Conservation (phyloP, 2,888 invertebrate species). For the Pecten maximus region DNA sequence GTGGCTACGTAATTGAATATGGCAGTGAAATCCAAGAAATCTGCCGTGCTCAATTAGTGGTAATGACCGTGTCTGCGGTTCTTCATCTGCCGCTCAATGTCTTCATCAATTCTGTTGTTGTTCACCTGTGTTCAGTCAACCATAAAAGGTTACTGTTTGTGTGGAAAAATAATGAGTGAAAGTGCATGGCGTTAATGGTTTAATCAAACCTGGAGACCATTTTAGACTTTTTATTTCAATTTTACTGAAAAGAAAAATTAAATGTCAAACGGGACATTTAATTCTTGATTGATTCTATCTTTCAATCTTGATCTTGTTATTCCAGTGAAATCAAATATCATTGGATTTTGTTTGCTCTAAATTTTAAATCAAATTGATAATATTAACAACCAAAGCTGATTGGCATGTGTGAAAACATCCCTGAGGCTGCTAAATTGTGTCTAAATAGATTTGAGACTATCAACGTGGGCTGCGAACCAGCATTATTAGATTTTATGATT, state of each 20-base stretch:
- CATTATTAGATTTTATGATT: background rate
- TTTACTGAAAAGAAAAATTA: constrained; percentile 28
- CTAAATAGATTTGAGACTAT: background rate
- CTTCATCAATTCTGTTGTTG: background rate
- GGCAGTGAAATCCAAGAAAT: no score
- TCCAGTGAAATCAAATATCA: background rate
- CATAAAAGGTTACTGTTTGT: background rate
- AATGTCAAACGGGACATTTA: background rate
- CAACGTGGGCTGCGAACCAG: background rate
- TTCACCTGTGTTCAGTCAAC: background rate
- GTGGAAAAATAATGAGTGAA: background rate
- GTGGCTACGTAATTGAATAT: no score
- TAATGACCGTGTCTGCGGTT: no score
- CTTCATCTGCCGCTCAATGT: no score
- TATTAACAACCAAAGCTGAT: background rate
- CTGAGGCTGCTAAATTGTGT: background rate
- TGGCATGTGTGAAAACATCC: background rate
- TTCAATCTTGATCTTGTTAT: background rate
- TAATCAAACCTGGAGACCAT: background rate
- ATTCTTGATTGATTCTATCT: background rate
- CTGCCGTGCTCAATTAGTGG: no score
- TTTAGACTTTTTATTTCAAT: background rate
- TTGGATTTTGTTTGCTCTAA: background rate
- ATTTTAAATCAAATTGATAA: background rate
- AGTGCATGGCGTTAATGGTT: background rate